These are phyloP conservation scores for Nomada hirtipes DNA, from an alignment of 2,888 invertebrate species.

Conservation along the genomic window DNA sequence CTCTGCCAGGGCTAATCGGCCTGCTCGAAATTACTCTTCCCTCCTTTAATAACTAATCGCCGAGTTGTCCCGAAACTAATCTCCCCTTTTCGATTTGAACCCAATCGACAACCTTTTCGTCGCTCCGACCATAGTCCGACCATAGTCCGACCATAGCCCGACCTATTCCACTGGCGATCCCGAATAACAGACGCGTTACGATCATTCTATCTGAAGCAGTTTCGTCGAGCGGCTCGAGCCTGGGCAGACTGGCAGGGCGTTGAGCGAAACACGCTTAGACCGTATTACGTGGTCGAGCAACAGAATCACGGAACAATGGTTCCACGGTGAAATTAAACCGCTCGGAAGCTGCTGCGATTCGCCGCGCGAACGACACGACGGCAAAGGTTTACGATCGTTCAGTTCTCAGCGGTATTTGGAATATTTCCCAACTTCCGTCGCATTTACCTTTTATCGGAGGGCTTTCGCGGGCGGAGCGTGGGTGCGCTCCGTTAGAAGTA, in stretches of 20 bases:
- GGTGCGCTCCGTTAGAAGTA: no score
- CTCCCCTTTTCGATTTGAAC: background rate
- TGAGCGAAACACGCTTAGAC: conserved; percentile 1
- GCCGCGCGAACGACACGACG: conserved; percentile 11
- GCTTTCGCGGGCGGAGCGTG: no score
- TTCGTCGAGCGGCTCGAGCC: conserved; percentile 2
- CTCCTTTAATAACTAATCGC: conserved; percentile 34
- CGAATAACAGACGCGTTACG: background rate
- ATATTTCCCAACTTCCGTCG: no score
- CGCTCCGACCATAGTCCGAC: background rate
- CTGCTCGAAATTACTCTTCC: conserved; percentile 48
- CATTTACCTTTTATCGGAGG: no score
- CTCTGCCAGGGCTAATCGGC: conserved; percentile 54
- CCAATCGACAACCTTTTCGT: background rate
- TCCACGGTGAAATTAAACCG: conserved; percentile 47
- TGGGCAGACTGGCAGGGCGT: background rate
- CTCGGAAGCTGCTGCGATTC: conserved; percentile 45
- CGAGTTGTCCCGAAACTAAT: conserved; percentile 3
- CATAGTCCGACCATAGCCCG: background rate
- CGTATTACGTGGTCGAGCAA: conserved; percentile 18
- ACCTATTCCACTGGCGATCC: background rate
- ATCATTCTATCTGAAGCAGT: conserved; percentile 15
- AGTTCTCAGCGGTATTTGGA: no score
- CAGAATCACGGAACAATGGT: conserved; percentile 32
- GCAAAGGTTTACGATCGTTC: background rate